A percentile compares a stretch with the other conserved stretches of the same genome.
phyloP scores from a whole-genome alignment of 2,888 invertebrate genomes.

The Gymnocheta viridis region DNA sequence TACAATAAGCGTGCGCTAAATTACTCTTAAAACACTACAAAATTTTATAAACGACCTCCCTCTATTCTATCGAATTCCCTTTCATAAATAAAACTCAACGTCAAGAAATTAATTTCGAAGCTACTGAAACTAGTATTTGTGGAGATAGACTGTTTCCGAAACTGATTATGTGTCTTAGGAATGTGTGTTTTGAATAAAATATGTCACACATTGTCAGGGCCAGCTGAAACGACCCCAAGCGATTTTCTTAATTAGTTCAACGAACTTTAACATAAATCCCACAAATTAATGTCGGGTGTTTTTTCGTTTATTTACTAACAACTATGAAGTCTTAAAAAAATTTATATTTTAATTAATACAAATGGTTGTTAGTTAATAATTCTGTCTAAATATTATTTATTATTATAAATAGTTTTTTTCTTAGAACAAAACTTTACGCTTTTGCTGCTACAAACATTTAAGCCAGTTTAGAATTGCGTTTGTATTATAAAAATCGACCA shows the following conservation, averaged over 20 bases:
- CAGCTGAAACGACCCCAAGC: not conserved
- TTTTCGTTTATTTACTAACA: not conserved
- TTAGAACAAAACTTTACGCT: conserved; percentile 17
- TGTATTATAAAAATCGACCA: not conserved
- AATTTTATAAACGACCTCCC: conserved; percentile 2
- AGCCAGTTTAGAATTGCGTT: not conserved
- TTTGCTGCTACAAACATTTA: not conserved
- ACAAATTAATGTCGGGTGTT: conserved; percentile 9
- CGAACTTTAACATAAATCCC: conserved; percentile 9
- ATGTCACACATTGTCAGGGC: conserved; percentile 1
- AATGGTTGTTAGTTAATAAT: not conserved
- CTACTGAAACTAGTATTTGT: not conserved
- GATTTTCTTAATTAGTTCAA: conserved; percentile 1
- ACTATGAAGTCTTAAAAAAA: not conserved
- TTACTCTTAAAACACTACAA: not conserved
- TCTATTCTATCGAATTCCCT: conserved; percentile 1
- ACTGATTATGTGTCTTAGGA: not conserved
- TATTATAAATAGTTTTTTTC: not conserved
- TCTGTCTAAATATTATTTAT: not conserved
- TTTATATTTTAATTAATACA: not conserved
- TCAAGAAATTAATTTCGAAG: too few relatives aligned
- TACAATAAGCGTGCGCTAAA: not conserved
- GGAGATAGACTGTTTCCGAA: not conserved
- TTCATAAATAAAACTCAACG: too few relatives aligned
- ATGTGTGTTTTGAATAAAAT: not conserved